These are phyloP conservation scores for Acyrthosiphon pisum DNA, from an alignment of 1,140 invertebrate species.

Conservation along the genomic window DNA sequence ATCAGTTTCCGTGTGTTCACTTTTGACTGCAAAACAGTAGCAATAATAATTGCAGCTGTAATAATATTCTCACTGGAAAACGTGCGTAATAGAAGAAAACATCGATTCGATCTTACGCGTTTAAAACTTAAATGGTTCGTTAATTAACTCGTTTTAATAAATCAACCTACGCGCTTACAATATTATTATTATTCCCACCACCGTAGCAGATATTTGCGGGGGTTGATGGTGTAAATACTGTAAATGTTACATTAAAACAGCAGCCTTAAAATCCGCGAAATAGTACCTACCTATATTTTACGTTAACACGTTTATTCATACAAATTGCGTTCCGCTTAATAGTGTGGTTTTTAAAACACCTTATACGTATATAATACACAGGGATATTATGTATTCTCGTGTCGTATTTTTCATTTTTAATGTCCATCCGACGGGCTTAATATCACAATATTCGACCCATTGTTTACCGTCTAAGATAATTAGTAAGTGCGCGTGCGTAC, in stretches of 20 bases:
- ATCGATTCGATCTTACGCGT: background rate
- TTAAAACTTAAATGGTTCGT: background rate
- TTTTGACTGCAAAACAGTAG: background rate
- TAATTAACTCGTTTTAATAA: background rate
- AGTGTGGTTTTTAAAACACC: background rate
- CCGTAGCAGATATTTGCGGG: too few species aligned
- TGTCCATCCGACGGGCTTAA: background rate
- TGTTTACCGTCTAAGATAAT: background rate
- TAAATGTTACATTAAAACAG: background rate
- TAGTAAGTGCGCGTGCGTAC: background rate
- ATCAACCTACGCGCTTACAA: background rate
- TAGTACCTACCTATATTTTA: too few species aligned
- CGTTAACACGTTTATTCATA: conserved; percentile 6
- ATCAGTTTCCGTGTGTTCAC: background rate
- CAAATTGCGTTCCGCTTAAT: background rate
- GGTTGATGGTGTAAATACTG: background rate
- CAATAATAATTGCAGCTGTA: background rate
- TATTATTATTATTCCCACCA: background rate
- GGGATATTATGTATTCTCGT: background rate
- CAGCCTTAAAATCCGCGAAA: background rate
- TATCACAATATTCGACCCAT: background rate
- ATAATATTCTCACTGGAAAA: too few species aligned
- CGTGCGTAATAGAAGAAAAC: background rate
- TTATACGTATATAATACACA: background rate
- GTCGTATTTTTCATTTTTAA: background rate